Evolutionary conservation across 1,140 invertebrate genomes (phyloP), one percentile per base, ranked within the genome.

Genomic region (Pemphigus obesinymphae): DNA sequence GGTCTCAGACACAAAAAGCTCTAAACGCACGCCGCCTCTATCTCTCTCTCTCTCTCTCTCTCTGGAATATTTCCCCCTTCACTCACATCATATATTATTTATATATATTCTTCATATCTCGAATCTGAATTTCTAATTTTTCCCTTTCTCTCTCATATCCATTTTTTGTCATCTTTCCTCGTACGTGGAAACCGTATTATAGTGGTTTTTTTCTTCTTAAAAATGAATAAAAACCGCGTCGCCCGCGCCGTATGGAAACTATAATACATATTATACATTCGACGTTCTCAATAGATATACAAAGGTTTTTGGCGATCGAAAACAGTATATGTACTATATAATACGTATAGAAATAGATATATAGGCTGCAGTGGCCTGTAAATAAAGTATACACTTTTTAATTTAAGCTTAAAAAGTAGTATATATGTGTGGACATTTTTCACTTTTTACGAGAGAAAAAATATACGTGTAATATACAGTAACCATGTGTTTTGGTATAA

Each of bases 81-180:
- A 15, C 66, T 13, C 40, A 55, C 31, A 17, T 13, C 34, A 15
- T 37, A n/a, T n/a, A n/a, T n/a, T n/a, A n/a, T 26, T 7, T 72
- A 29, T 72, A 50, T 43, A 66, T 76, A 55, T 76, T 58, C 40
- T 80, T 80, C 34, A 45, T 50, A 63, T 63, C 26, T 26, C 37
- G n/a, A 80, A 80, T 80, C 76, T 80, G 76, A 80, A 80, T 80
- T 80, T 80, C 76, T 80, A 80, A 80, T 80, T 61, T 80, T 61
- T 80, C 53, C 63, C 76, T 80, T 8, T 78, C 31, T 17, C 31
- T 23, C 48, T 10, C 63, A 26, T 43, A 55, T 34, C 72, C 26
- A 4, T 11, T 26, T 43, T 7, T 75, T 23, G 72, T 15, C 11
- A 29, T 75, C 48, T 26, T n/a, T 26, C 50, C 29, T 20, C 15